A percentile compares a stretch with the other conserved stretches of the same genome.
Conservation (phyloP, 2,797 vertebrate species). For the Pitangus sulphuratus region DNA sequence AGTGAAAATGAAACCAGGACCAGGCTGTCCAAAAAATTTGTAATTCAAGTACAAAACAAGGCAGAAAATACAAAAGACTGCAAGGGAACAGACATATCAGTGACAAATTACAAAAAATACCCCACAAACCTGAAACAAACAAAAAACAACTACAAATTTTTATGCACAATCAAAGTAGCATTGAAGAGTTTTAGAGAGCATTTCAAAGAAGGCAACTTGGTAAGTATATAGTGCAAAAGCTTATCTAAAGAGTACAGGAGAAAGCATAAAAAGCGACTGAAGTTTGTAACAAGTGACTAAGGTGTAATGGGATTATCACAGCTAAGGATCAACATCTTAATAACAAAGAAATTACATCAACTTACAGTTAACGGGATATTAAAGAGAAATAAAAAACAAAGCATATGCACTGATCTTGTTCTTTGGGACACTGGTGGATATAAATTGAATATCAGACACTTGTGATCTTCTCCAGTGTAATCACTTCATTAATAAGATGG, state of each 20-base stretch:
- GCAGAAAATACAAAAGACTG: not conserved
- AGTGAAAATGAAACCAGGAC: not conserved
- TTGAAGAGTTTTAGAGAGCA: not conserved
- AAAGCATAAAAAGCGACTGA: not conserved
- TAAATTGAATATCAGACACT: not conserved
- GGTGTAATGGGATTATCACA: not conserved
- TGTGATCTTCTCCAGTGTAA: not conserved
- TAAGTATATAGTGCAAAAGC: not conserved
- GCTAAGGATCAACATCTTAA: not conserved
- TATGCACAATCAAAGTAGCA: not conserved
- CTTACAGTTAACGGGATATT: not conserved
- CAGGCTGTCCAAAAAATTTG: not conserved
- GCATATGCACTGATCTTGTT: not conserved
- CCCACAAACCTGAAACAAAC: not conserved
- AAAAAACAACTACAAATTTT: not conserved
- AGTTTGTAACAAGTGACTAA: not conserved
- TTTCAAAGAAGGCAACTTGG: not conserved
- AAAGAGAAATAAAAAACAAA: not conserved
- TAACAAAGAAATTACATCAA: not conserved
- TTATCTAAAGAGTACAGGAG: not conserved
- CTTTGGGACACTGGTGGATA: not conserved
- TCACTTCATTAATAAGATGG: not conserved
- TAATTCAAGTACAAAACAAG: not conserved
- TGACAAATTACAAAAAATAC: fast-evolving
- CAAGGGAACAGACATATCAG: not conserved